These are phyloP conservation scores for Cecropterus lyciades DNA, from an alignment of 1,140 invertebrate genomes.

Conservation along the genomic window DNA sequence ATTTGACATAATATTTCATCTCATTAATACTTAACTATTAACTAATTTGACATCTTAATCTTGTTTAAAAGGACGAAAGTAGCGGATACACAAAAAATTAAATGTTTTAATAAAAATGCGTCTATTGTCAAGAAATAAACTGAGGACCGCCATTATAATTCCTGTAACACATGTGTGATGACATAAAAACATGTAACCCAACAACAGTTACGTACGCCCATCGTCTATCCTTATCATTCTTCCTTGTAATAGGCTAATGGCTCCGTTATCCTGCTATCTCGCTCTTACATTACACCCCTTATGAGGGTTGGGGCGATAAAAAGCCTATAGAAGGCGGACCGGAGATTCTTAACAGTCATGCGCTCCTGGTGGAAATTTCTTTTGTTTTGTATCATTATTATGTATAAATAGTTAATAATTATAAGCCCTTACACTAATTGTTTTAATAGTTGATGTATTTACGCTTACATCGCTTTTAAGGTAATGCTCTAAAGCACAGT, in stretches of 20 bases:
- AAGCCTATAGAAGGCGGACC: slow-evolving; percentile 59
- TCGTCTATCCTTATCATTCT: slow-evolving; percentile 25
- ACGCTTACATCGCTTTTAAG: neutral
- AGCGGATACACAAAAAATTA: too few species aligned
- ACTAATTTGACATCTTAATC: too few species aligned
- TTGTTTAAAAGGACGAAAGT: too few species aligned
- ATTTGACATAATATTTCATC: too few species aligned
- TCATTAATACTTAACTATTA: too few species aligned
- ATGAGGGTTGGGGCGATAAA: slow-evolving; percentile 58
- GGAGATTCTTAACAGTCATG: neutral
- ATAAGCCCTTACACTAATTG: slow-evolving; percentile 13
- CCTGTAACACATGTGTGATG: neutral
- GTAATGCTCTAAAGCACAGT: neutral
- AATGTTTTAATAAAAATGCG: neutral
- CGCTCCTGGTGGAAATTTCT: neutral
- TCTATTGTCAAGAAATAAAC: neutral
- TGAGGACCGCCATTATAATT: slow-evolving; percentile 11
- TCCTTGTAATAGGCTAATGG: slow-evolving; percentile 43
- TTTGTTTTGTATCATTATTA: neutral
- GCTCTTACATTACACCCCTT: slow-evolving; percentile 43
- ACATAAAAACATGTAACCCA: slow-evolving; percentile 14
- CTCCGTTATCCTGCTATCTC: slow-evolving; percentile 57
- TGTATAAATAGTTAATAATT: slow-evolving; percentile 20
- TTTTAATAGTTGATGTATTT: slow-evolving; percentile 4
- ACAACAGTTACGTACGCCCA: slow-evolving; percentile 19